Percentiles rank a stretch among this genome's conserved stretches.
phyloP scores from a whole-genome alignment of 2,888 invertebrate species.

The Hanleya hanleyi region DNA sequence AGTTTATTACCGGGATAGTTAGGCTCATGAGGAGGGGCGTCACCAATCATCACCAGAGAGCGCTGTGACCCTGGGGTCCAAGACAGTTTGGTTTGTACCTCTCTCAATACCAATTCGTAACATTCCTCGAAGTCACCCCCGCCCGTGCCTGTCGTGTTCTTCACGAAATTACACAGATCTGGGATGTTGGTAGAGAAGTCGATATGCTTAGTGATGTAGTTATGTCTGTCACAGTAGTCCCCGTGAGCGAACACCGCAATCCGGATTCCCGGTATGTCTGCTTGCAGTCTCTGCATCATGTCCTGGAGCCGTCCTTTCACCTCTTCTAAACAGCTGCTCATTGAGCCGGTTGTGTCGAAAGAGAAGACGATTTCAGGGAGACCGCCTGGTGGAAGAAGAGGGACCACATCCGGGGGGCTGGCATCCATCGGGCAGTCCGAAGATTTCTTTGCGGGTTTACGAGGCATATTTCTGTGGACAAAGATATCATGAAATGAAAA shows the following conservation, averaged over 20 bases:
- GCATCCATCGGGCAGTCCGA: too few species aligned
- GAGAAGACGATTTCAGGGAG: conserved; percentile 61
- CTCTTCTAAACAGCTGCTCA: conserved; percentile 56
- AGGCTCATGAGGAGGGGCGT: conserved; percentile 62
- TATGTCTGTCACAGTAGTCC: conserved; percentile 65
- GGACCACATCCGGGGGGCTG: conserved; percentile 37
- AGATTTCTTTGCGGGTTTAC: too few species aligned
- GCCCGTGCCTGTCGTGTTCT: conserved; percentile 53
- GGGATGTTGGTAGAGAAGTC: conserved; percentile 57
- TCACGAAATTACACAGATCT: conserved; percentile 56
- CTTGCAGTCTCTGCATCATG: conserved; percentile 63
- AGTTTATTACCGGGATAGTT: conserved; percentile 49
- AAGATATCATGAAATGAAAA: too few species aligned
- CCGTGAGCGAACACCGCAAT: conserved; percentile 69
- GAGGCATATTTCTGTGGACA: too few species aligned
- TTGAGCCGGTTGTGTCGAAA: conserved; percentile 67
- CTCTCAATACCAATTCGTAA: conserved; percentile 64
- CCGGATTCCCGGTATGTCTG: conserved; percentile 65
- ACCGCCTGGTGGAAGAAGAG: conserved; percentile 44
- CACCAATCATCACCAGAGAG: conserved; percentile 67
- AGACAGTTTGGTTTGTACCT: conserved; percentile 47
- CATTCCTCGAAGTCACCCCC: conserved; percentile 68
- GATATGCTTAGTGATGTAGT: conserved; percentile 61
- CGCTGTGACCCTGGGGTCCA: conserved; percentile 60
- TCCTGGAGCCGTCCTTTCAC: conserved; percentile 59